Percentiles rank a stretch among this genome's conserved stretches.
phyloP scores from a whole-genome alignment of 1,140 invertebrate species.

The Drepana arcuata region DNA sequence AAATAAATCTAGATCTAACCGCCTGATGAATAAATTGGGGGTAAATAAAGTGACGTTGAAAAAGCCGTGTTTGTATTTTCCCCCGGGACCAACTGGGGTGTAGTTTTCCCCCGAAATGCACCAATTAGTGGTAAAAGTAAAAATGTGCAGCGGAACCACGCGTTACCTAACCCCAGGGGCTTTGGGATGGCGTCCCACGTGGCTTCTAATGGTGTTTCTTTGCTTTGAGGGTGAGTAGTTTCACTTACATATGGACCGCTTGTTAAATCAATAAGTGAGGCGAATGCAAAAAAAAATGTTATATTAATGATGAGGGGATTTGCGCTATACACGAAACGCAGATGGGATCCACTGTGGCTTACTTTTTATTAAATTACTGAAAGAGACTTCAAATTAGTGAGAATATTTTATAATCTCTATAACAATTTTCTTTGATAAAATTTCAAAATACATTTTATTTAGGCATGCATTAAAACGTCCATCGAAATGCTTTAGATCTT shows the following conservation, averaged over 20 bases:
- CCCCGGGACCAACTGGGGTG: conserved; percentile 38
- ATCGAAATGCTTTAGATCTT: too few relatives aligned
- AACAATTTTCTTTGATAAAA: too few relatives aligned
- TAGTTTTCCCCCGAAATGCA: conserved; percentile 47
- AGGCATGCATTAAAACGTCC: too few relatives aligned
- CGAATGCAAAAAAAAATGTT: too few relatives aligned
- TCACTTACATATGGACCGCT: conserved; percentile 30
- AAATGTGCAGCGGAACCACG: conserved; percentile 60
- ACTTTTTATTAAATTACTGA: too few relatives aligned
- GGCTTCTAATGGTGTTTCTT: conserved; percentile 61
- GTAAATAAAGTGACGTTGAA: conserved; percentile 61
- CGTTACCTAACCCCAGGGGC: conserved; percentile 34
- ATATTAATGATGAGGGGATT: too few relatives aligned
- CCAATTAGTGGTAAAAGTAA: conserved; percentile 67
- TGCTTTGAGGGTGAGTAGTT: conserved; percentile 49
- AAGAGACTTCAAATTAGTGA: too few relatives aligned
- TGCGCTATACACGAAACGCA: too few relatives aligned
- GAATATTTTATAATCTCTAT: too few relatives aligned
- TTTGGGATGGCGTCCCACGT: conserved; percentile 54
- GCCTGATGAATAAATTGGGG: conserved; percentile 33
- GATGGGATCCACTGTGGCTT: too few relatives aligned
- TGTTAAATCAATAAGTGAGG: conserved; percentile 56
- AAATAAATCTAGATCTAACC: conserved; percentile 8
- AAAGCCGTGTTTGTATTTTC: conserved; percentile 40
- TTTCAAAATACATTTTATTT: too few relatives aligned